Base-by-base conservation (phyloP, 2,888 invertebrate genomes). In the Phortica okadai region DNA sequence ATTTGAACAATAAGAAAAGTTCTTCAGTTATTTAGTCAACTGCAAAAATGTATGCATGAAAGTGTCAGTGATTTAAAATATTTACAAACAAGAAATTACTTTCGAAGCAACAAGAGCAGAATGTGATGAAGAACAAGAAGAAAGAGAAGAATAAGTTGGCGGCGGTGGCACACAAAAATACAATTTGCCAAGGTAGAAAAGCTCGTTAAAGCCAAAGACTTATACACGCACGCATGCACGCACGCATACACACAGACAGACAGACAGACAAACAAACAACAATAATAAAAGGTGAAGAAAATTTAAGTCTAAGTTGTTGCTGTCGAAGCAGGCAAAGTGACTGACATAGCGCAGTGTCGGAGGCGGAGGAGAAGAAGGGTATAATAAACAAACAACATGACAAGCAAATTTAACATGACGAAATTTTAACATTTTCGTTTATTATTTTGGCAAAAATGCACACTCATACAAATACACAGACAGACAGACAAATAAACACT, bases 391-490 rank as follows among this genome's bases (percentile, higher is more conserved):
- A 7, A 62, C 21, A 62, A 6, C 25, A 25, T 14, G 64, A 33
- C 62, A 16, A 62, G 62, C 62, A 62, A 69, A 45, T 69, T 69
- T 69, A 45, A 42, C 25, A 69, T 69, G 69, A 7, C 8, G 3
- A 45, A 44, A 69, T 45, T 42, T 42, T 6, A 66, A 66, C 41
- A 66, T 66, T 69, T 16, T 42, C 59, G 16, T 59, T 59, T 59
- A 59, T 59, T 59, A 59, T 59, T 59, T 59, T 59, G 41, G 41
- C 42, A 41, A 33, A 66, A 10, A 41, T 11, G 11, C 33, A 66
- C 41, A 66, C 33, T 82, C 87, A 87, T 84, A 85, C 83, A 87
- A 87, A 80, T 87, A 82, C 82, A 83, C 84, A 85, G 82, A 85
- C 87, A 80, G 76, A 76, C 76, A 64, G 41, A 66, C 66, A 14